Evolutionary conservation across 2,888 invertebrate species (phyloP).

Genomic region (Apodemia mormo): DNA sequence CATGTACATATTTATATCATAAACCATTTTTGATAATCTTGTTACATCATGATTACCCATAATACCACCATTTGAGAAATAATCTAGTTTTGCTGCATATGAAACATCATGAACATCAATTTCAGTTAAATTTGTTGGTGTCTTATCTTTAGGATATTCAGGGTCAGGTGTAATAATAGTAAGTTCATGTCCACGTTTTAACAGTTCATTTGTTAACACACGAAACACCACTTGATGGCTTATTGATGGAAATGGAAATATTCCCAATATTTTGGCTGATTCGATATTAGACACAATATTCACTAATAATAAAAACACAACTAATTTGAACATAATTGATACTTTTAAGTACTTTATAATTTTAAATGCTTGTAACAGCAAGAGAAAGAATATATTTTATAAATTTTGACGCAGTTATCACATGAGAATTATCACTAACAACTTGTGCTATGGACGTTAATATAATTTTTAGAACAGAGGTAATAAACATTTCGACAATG

Average conservation of each 20-base stretch:
- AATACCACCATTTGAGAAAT: not conserved
- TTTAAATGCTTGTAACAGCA: too few species aligned
- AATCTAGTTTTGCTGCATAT: conserved; percentile 32
- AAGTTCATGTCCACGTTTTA: conserved; percentile 65
- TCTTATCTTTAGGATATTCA: conserved; percentile 42
- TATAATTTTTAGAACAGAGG: too few species aligned
- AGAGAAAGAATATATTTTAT: too few species aligned
- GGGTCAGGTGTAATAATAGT: conserved; percentile 63
- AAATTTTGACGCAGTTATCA: too few species aligned
- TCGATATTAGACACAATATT: not conserved
- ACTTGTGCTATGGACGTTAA: too few species aligned
- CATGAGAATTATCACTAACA: too few species aligned
- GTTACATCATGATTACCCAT: conserved; percentile 12
- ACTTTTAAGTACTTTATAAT: too few species aligned
- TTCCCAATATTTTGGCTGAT: conserved; percentile 53
- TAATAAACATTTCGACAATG: too few species aligned
- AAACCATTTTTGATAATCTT: not conserved
- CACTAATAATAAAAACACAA: not conserved
- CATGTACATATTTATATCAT: conserved; percentile 1
- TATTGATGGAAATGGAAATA: conserved; percentile 59
- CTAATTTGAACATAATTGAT: not conserved
- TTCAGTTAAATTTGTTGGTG: conserved; percentile 56
- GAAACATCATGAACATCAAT: conserved; percentile 52
- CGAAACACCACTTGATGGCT: conserved; percentile 69
- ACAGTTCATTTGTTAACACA: conserved; percentile 57